A percentile compares a stretch with the other conserved stretches of the same genome.
These are phyloP conservation scores for Spodoptera exigua DNA, from an alignment of 2,888 invertebrate genomes.

Conservation along the genomic window DNA sequence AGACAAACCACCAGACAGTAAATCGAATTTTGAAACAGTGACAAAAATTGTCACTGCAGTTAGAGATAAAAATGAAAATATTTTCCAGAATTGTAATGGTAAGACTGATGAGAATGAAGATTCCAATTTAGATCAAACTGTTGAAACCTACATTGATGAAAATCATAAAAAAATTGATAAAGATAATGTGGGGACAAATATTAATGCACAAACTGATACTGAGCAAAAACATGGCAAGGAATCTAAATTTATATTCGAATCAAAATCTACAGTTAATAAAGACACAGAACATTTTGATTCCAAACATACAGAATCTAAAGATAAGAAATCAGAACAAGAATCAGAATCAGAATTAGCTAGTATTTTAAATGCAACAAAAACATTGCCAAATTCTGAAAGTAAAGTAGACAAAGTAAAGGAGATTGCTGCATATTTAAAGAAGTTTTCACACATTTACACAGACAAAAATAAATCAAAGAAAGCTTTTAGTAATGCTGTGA, in stretches of 20 bases:
- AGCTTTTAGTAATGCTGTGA: conserved; percentile 18
- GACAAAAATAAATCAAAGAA: conserved; percentile 44
- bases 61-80: conserved; percentile 2
- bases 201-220: conserved; percentile 1
- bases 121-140: conserved; percentile 7
- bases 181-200: conserved; percentile 17
- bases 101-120: conserved; percentile 1
- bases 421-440: conserved; percentile 63
- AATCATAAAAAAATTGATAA: conserved; percentile 1
- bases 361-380: conserved; percentile 41
- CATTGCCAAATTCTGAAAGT: conserved; percentile 36
- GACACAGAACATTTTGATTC: conserved; percentile 27
- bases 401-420: conserved; percentile 59
- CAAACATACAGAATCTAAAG: conserved; percentile 18
- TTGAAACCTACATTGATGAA: background rate
- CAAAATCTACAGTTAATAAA: conserved; percentile 8
- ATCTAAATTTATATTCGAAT: conserved; percentile 11
- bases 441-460: conserved; percentile 52
- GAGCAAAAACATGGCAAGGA: conserved; percentile 14
- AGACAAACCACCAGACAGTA: conserved; percentile 2
- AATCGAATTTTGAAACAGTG: conserved; percentile 7
- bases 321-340: conserved; percentile 25
- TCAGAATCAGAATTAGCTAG: conserved; percentile 21
- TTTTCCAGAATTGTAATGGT: background rate
- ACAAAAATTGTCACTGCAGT: conserved; percentile 3